Conservation (phyloP, 1,140 invertebrate genomes). For the Druon quercuslanigerum region DNA sequence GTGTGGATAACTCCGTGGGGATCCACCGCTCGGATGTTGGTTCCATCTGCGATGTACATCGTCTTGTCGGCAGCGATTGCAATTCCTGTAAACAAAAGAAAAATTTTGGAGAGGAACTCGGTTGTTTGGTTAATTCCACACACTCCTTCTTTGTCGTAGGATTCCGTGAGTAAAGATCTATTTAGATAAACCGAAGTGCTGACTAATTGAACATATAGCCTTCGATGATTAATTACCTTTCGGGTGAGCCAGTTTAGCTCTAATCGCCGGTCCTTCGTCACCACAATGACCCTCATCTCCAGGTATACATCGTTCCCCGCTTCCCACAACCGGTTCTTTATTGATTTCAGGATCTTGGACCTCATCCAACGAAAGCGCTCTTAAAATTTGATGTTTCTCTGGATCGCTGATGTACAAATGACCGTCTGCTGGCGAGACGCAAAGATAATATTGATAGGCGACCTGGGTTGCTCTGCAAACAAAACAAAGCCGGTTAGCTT, state of each 20-base stretch:
- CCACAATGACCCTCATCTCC: conserved; percentile 94
- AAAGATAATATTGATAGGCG: conserved; percentile 96
- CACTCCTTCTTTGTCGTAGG: no score
- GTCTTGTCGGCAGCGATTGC: conserved; percentile 93
- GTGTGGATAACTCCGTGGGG: conserved; percentile 95
- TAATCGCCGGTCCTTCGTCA: conserved; percentile 91
- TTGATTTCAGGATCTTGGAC: conserved; percentile 89
- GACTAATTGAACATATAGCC: neutral
- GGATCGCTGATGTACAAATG: conserved; percentile 97
- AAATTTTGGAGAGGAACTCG: no score
- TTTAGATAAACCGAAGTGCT: neutral
- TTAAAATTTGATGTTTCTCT: conserved; percentile 91
- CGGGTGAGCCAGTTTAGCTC: conserved; percentile 95
- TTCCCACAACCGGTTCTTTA: conserved; percentile 93
- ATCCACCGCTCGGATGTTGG: conserved; percentile 94
- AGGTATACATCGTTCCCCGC: conserved; percentile 96
- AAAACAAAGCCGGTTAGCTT: conserved; percentile 39
- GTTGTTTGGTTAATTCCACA: no score
- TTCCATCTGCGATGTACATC: conserved; percentile 96
- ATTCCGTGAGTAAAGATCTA: no score
- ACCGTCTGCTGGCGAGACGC: conserved; percentile 95
- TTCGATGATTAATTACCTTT: conserved; percentile 82
- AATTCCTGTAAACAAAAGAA: conserved; percentile 77
- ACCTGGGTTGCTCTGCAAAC: conserved; percentile 90
- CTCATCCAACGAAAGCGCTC: conserved; percentile 84